Percentiles rank a stretch among this genome's conserved stretches.
Conservation (phyloP, 2,113 vertebrate genomes). For the Thinocorus orbignyianus region DNA sequence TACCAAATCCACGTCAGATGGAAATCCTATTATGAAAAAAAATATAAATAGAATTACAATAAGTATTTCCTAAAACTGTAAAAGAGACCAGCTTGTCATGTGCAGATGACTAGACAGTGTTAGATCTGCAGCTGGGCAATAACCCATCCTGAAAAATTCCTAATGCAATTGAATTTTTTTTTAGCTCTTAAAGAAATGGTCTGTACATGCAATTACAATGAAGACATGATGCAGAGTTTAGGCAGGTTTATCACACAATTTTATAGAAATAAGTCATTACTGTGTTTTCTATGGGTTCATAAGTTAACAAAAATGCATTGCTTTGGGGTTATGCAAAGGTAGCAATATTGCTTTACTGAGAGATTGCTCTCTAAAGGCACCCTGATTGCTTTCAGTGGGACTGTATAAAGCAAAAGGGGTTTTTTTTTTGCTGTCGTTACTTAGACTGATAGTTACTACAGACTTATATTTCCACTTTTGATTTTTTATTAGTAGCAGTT, state of each 20-base stretch:
- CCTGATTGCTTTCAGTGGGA: background rate
- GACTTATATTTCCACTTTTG: background rate
- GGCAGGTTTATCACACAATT: background rate
- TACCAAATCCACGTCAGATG: constrained; percentile 60
- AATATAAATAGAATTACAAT: background rate
- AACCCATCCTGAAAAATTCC: background rate
- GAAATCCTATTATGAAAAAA: constrained; percentile 40
- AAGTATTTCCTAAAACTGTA: background rate
- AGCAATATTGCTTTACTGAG: background rate
- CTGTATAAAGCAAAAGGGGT: background rate
- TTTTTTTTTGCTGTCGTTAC: background rate
- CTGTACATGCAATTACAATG: background rate
- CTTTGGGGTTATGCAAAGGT: background rate
- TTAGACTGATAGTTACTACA: background rate
- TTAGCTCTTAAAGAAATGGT: background rate
- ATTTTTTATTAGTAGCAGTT: background rate
- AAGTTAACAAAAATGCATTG: background rate
- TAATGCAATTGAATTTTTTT: background rate
- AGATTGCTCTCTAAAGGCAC: background rate
- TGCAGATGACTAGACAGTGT: background rate
- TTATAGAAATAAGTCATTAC: background rate
- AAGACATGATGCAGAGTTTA: background rate
- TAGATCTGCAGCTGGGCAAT: background rate
- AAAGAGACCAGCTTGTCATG: background rate
- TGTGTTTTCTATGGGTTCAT: background rate